Percentiles rank a stretch among this genome's conserved stretches.
phyloP scores from a whole-genome alignment of 1,140 invertebrate genomes.

The Tribolium madens region DNA sequence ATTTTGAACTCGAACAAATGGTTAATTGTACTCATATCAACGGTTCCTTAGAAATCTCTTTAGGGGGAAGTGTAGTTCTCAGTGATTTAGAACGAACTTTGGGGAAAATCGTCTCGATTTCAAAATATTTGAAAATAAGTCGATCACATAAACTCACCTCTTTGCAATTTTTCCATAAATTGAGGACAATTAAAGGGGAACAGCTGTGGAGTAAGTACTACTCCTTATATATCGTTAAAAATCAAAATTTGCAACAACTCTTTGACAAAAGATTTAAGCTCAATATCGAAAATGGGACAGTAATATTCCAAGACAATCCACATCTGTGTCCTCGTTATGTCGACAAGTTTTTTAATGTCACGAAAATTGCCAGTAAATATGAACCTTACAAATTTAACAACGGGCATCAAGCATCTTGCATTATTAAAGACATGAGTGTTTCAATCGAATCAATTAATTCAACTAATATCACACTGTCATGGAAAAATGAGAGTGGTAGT shows the following conservation, averaged over 20 bases:
- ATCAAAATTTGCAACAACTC: conserved; percentile 77
- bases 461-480: conserved; percentile 66
- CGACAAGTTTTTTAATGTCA: conserved; percentile 67
- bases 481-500: conserved; percentile 75
- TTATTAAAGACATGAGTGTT: conserved; percentile 66
- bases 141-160: conserved; percentile 86
- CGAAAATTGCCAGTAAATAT: conserved; percentile 39
- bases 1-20: conserved; percentile 77
- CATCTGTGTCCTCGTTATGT: conserved; percentile 80
- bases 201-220: conserved; percentile 69
- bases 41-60: conserved; percentile 83
- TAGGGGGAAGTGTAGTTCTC: conserved; percentile 67
- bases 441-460: conserved; percentile 57
- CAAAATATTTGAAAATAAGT: conserved; percentile 83
- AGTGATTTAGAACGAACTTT: conserved; percentile 68
- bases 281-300: conserved; percentile 71
- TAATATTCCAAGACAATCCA: conserved; percentile 83
- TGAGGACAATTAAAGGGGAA: conserved; percentile 65
- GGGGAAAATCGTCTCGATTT: conserved; percentile 83
- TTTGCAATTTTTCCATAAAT: conserved; percentile 87
- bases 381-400: conserved; percentile 71
- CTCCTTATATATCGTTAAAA: conserved; percentile 79
- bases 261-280: conserved; percentile 69
- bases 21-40: conserved; percentile 87
- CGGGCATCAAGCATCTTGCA: conserved; percentile 89